Percentiles rank a stretch among this genome's conserved stretches.
Conservation (phyloP, 2,888 invertebrate species). For the Cryptocheilus praepositus region DNA sequence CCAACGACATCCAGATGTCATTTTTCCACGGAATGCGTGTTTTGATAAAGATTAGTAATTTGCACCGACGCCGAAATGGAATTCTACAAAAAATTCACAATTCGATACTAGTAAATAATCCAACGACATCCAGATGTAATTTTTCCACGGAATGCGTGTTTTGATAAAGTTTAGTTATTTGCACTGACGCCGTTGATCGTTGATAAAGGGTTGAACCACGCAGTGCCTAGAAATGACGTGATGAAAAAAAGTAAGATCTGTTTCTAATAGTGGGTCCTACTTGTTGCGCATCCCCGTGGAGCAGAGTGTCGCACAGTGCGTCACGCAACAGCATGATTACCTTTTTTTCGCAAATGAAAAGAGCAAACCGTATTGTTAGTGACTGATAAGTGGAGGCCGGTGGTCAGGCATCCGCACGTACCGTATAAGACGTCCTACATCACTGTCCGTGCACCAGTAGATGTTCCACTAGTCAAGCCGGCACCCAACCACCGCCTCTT, state of each 20-base stretch:
- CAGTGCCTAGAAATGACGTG: background rate
- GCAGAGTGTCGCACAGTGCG: conserved; percentile 2
- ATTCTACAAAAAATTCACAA: no score
- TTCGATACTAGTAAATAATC: no score
- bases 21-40: no score
- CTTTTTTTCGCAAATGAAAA: conserved; percentile 59
- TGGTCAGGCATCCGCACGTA: conserved; percentile 49
- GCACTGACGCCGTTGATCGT: no score
- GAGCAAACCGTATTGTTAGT: conserved; percentile 64
- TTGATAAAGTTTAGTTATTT: no score
- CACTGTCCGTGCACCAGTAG: conserved; percentile 38
- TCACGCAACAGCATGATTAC: conserved; percentile 46
- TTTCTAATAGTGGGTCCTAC: background rate
- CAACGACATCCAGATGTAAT: no score
- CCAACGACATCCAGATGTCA: no score
- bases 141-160: no score
- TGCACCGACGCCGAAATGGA: no score
- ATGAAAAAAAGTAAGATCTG: background rate
- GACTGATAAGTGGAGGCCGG: conserved; percentile 63
- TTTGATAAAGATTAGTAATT: no score
- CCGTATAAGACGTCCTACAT: conserved; percentile 49
- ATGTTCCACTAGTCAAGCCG: conserved; percentile 32
- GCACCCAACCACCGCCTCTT: conserved; percentile 15
- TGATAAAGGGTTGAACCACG: background rate
- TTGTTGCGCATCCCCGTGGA: conserved; percentile 5